Evolutionary conservation across 1,140 invertebrate genomes (phyloP).

Genomic region (Cydia pomonella): DNA sequence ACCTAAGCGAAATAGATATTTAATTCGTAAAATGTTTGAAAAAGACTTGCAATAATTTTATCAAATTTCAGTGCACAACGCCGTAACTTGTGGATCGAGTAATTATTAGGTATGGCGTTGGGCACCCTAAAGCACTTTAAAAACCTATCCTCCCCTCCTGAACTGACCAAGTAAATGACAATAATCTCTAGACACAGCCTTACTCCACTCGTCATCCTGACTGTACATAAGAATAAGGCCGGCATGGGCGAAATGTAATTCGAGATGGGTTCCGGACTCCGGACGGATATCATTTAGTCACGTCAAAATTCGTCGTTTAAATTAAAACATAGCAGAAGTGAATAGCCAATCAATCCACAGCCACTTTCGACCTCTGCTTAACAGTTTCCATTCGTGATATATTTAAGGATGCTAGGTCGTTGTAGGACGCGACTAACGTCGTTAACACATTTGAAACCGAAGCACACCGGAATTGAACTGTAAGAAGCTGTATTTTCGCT

Average conservation of each 20-base stretch:
- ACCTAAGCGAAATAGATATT: conserved; percentile 54
- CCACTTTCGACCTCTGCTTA: not conserved
- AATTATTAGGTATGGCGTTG: conserved; percentile 23
- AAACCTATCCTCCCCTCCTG: conserved; percentile 52
- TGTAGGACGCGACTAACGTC: not conserved
- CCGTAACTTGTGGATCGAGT: conserved; percentile 34
- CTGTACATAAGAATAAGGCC: conserved; percentile 50
- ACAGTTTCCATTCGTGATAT: not conserved
- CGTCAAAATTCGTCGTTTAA: not conserved
- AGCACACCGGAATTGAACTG: conserved; percentile 76
- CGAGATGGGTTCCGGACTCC: conserved; percentile 30
- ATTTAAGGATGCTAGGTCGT: conserved; percentile 3
- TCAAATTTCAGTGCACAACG: conserved; percentile 42
- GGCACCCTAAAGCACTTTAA: not conserved
- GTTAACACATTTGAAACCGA: conserved; percentile 42
- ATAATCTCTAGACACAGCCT: conserved; percentile 74
- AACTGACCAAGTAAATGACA: conserved; percentile 76
- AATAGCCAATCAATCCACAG: conserved; percentile 31
- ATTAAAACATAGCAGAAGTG: conserved; percentile 1
- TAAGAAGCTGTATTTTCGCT: conserved; percentile 67
- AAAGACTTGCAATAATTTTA: conserved; percentile 51
- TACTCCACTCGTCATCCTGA: conserved; percentile 61
- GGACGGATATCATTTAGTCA: not conserved
- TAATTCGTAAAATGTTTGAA: conserved; percentile 52
- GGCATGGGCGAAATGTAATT: conserved; percentile 45